Evolutionary conservation across 2,888 invertebrate genomes (phyloP).

Genomic region (Zhengitettix transpicula): DNA sequence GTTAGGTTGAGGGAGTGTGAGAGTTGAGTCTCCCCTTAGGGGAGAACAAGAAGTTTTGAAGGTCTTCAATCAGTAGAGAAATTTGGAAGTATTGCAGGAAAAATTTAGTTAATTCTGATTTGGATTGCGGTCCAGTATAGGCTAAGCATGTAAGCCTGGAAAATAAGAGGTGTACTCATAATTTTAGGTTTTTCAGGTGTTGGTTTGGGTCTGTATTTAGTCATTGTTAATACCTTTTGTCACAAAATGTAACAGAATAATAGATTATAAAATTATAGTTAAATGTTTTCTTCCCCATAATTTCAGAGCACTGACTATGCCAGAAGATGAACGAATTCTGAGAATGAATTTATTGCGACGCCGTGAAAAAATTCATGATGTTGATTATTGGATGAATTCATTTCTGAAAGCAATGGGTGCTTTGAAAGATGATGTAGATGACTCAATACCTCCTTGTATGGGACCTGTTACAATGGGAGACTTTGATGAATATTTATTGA

Average conservation of each 20-base stretch:
- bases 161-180: too few species aligned
- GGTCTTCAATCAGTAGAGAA: too few species aligned
- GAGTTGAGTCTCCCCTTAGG: too few species aligned
- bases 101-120: too few species aligned
- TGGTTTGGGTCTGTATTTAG: background rate
- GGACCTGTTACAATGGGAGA: conserved; percentile 24
- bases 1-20: too few species aligned
- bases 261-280: too few species aligned
- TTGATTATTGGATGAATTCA: conserved; percentile 25
- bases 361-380: conserved; percentile 24
- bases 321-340: conserved; percentile 24
- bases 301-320: conserved; percentile 26
- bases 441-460: conserved; percentile 19
- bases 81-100: too few species aligned
- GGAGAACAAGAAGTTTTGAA: too few species aligned
- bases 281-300: background rate
- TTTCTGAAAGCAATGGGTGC: conserved; percentile 24
- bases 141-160: too few species aligned
- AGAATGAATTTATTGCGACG: conserved; percentile 26
- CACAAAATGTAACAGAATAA: too few species aligned
- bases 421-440: conserved; percentile 18
- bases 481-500: conserved; percentile 19
- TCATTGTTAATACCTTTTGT: too few species aligned
- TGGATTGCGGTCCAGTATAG: too few species aligned
- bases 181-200: background rate